Percentiles rank a stretch among this genome's conserved stretches.
phyloP scores from a whole-genome alignment of 2,888 invertebrate species.

The Yponomeuta plumbellus region DNA sequence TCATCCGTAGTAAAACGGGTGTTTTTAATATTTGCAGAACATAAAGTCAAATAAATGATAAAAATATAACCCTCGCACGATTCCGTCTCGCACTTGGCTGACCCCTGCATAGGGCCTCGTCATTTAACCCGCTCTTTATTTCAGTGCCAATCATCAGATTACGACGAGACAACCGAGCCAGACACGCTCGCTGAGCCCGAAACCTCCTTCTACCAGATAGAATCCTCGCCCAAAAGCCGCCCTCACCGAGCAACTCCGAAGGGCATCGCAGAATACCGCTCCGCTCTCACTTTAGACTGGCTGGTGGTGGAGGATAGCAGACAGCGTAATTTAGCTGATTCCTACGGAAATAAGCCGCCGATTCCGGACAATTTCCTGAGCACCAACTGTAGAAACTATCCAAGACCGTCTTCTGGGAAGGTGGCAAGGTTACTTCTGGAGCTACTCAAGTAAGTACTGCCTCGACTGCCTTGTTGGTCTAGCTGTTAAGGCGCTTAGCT shows the following conservation, averaged over 20 bases:
- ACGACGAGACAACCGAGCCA: not conserved
- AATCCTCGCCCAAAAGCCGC: not conserved
- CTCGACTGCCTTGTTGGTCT: no score
- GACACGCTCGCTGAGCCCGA: not conserved
- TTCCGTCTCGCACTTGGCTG: no score
- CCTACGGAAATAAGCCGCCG: conserved; percentile 45
- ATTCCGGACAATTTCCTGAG: conserved; percentile 35
- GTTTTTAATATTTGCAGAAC: no score
- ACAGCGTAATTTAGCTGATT: conserved; percentile 50
- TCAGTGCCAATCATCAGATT: not conserved
- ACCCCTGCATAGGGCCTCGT: no score
- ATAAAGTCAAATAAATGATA: no score
- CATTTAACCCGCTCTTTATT: not conserved
- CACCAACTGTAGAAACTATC: conserved; percentile 49
- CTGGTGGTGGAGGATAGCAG: conserved; percentile 51
- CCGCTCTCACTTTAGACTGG: conserved; percentile 59
- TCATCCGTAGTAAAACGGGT: no score
- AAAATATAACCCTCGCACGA: no score
- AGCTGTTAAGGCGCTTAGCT: no score
- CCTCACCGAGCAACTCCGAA: conserved; percentile 17
- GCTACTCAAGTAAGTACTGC: conserved; percentile 49
- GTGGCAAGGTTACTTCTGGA: conserved; percentile 58
- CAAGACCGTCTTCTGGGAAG: conserved; percentile 51
- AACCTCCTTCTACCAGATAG: not conserved
- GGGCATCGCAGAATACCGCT: conserved; percentile 52